Evolutionary conservation across 2,888 invertebrate species (phyloP), one percentile per base, ranked within the genome.

Genomic region (Adelphocoris suturalis): DNA sequence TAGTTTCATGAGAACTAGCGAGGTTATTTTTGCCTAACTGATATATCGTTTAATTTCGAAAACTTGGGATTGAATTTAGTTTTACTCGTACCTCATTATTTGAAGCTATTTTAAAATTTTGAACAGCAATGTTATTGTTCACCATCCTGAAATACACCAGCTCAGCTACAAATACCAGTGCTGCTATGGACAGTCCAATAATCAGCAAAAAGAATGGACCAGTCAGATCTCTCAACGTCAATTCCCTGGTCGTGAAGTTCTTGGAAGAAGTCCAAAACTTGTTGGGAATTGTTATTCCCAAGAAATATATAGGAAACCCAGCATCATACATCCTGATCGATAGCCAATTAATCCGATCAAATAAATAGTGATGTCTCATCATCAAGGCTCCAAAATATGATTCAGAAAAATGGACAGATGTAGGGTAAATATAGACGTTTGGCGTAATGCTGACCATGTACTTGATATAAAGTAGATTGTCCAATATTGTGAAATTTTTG

Each of bases 311-410:
- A 14, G 88, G 88, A 52, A 76, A 88, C 14, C 88, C 88, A 28
- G 88, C 88, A 28, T 88, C 88, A 78, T 48, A 88, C 88, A 88
- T 88, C 14, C 80, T 47, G 48, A 88, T 9, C 27, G 78, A 55
- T 27, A 88, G 13, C 52, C 28, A 78, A 19, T 88, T 88, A 52
- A 88, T 78, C 28, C 88, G 48, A 11, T 76, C 27, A 28, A 88
- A 78, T 12, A 88, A 23, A 28, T 88, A 88, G 37, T 88, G 57
- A 23, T 88, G 88, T n/a, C 88, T 46, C 88, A 23, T 27, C 88
- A 88, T 88, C 27, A 78, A n/a, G 16, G 78, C 80, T 13, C 61
- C 52, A 19, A 88, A 52, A 3, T 27, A 0, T 7, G 19, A 48
- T 28, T 78, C 76, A 16, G 55, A 0, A 0, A 52, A 14, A 1